phyloP scores from a whole-genome alignment of 2,797 vertebrate species.

The Scarus forsteni region DNA sequence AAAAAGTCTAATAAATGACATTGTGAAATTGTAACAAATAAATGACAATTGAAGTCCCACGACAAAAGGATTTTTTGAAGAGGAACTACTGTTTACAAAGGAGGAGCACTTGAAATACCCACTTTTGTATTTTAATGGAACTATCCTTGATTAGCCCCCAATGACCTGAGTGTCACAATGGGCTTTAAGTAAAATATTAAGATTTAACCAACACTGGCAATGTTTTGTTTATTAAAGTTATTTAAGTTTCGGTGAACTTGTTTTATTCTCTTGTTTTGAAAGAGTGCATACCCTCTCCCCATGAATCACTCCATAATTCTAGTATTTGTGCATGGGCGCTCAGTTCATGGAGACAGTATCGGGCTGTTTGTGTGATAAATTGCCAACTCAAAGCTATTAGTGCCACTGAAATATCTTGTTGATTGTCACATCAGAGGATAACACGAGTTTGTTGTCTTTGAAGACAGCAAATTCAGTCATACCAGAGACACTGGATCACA shows the following conservation, averaged over 20 bases:
- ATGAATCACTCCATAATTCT: conserved; percentile 17
- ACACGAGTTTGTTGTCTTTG: conserved; percentile 52
- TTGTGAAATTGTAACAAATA: no score
- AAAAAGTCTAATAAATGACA: no score
- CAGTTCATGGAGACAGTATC: conserved; percentile 23
- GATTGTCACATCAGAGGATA: conserved; percentile 53
- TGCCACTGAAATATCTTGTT: conserved; percentile 45
- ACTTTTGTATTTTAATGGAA: no score
- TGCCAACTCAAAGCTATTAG: conserved; percentile 35
- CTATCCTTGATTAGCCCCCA: neutral
- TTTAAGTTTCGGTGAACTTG: neutral
- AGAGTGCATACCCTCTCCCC: conserved; percentile 12
- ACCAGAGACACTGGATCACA: conserved; percentile 70
- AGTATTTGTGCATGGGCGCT: conserved; percentile 20
- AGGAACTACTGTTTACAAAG: no score
- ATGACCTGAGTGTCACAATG: neutral
- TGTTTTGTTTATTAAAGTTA: no score
- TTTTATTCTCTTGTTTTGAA: conserved; percentile 10
- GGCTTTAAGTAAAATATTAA: neutral
- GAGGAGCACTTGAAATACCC: no score
- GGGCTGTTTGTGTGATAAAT: conserved; percentile 48
- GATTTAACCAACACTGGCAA: neutral
- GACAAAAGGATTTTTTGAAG: no score
- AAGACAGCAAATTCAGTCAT: conserved; percentile 72
- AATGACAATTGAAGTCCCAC: no score